Percentiles rank a stretch among this genome's conserved stretches.
Evolutionary conservation across 1,140 invertebrate species (phyloP).

Genomic region (Xylocopa sonorina): DNA sequence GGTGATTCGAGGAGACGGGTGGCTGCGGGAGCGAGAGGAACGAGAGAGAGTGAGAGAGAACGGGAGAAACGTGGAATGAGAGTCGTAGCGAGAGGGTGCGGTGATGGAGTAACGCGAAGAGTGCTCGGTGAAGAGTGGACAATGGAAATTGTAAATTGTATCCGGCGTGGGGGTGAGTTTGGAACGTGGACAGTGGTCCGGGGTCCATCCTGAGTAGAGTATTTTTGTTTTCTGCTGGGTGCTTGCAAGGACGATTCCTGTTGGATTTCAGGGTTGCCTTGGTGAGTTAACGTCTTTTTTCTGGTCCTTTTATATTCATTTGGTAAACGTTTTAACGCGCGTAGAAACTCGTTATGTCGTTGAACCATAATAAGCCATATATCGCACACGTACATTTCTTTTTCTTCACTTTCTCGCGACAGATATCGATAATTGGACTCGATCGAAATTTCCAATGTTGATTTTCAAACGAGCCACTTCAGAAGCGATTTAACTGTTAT

Average conservation of each 20-base stretch:
- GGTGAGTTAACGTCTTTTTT: neutral
- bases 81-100: neutral
- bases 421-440: no score
- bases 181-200: conserved; percentile 8
- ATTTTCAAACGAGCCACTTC: no score
- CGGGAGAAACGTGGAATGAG: neutral
- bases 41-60: neutral
- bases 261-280: neutral
- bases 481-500: no score
- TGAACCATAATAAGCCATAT: no score
- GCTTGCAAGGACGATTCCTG: conserved; percentile 37
- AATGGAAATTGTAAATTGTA: conserved; percentile 52
- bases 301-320: no score
- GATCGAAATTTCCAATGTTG: no score
- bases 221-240: conserved; percentile 40
- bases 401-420: no score
- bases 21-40: neutral
- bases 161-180: conserved; percentile 32
- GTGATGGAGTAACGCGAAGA: neutral
- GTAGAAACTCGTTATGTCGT: no score
- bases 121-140: neutral
- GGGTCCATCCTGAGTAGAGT: conserved; percentile 34
- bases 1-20: neutral
- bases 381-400: no score
- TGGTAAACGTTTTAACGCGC: no score